Percentiles rank a stretch among this genome's conserved stretches.
Evolutionary conservation across 2,888 invertebrate genomes (phyloP).

Genomic region (Amiota mariae): DNA sequence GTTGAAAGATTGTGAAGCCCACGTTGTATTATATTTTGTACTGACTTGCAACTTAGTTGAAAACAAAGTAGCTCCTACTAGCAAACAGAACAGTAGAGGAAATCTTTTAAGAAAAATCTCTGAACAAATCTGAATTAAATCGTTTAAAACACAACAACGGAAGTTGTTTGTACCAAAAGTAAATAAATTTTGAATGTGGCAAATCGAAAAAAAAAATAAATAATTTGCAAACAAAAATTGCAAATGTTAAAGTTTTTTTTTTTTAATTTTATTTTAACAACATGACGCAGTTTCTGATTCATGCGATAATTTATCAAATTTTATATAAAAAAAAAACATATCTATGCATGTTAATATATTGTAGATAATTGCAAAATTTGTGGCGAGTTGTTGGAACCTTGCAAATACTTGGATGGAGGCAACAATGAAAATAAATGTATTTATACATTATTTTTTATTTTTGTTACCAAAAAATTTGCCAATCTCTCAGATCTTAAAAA

Average conservation of each 20-base stretch:
- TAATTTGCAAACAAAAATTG: background rate
- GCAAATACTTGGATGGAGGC: too few relatives aligned
- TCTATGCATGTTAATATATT: background rate
- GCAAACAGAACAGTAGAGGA: too few relatives aligned
- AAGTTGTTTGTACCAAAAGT: slow-evolving; percentile 8
- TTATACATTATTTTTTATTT: too few relatives aligned
- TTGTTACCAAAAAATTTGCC: too few relatives aligned
- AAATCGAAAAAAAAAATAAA: background rate
- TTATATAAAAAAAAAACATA: background rate
- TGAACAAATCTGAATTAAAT: background rate
- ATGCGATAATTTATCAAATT: slow-evolving; percentile 18
- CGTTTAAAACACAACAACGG: background rate
- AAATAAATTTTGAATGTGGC: slow-evolving; percentile 3
- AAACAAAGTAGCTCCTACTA: too few relatives aligned
- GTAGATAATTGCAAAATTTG: background rate
- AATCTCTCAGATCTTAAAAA: too few relatives aligned
- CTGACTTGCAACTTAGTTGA: background rate
- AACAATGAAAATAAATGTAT: too few relatives aligned
- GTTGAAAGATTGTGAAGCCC: background rate
- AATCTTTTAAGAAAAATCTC: too few relatives aligned
- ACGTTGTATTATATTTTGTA: background rate
- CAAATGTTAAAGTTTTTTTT: background rate
- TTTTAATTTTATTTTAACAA: background rate
- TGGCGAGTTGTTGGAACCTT: too few relatives aligned
- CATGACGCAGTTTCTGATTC: background rate